phyloP scores from a whole-genome alignment of 2,113 vertebrate genomes.

The Xenus cinereus region DNA sequence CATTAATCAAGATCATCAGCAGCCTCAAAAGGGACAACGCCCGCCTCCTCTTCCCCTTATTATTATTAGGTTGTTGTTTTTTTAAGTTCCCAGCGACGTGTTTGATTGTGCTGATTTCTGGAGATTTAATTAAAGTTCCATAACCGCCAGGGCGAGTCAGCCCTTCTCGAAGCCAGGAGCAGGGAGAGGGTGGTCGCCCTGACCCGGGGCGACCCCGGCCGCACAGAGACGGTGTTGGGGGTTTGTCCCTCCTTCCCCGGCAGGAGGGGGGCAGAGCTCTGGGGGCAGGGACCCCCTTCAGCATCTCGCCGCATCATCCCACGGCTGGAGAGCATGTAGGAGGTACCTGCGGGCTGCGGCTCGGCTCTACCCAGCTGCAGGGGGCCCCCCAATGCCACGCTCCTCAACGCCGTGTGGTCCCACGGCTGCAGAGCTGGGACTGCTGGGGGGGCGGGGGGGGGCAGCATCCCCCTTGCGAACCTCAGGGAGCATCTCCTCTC shows the following conservation, averaged over 20 bases:
- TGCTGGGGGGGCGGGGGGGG: no score
- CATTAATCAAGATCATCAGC: constrained; percentile 19
- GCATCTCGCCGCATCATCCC: not conserved
- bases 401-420: not conserved
- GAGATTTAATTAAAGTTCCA: constrained; percentile 25
- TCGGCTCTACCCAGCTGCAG: not conserved
- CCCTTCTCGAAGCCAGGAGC: not conserved
- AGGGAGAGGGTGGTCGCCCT: not conserved
- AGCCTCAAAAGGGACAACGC: not conserved
- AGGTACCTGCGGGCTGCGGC: not conserved
- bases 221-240: fast-evolving
- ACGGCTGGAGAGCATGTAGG: not conserved
- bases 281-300: not conserved
- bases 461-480: not conserved
- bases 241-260: not conserved
- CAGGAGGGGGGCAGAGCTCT: not conserved
- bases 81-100: not conserved
- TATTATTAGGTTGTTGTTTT: not conserved
- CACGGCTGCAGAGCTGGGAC: not conserved
- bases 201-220: not conserved
- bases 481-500: not conserved
- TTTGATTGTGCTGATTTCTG: constrained; percentile 45
- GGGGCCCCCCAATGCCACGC: not conserved
- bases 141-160: not conserved
- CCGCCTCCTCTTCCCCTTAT: not conserved